Base-by-base conservation (phyloP, 2,888 invertebrate genomes). In the Subacronicta megacephala region DNA sequence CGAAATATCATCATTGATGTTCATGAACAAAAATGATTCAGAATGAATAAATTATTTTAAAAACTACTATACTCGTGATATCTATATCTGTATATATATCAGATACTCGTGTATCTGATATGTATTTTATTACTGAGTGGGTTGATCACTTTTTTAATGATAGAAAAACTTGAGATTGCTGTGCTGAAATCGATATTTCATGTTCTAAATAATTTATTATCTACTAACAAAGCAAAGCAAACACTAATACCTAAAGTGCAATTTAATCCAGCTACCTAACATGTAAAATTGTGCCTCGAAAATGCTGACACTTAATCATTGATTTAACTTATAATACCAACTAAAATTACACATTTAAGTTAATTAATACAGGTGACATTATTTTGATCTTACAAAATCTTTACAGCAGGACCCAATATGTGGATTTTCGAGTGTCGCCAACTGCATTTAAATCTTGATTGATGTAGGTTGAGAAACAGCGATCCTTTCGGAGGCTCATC, bases 381-480 rank as follows among this genome's bases (percentile, higher is more conserved):
- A 55, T 57, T 37, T 23, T 13, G 17, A 40, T 13, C 41, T 52
- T 62, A 57, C 33, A 42, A 65, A 61, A 75, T 44, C 35, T 41
- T 40, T 33, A 54, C 43, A 42, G 62, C 55, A 70, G 64, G 46
- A 45, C 62, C 45, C 62, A 72, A 75, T 75, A 76, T 66, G 45
- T 51, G 60, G 56, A 72, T 78, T 72, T 70, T 64, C 50, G 54
- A 50, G 47, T 58, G 58, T 59, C 62, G 20, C 16, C 38, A 26
- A 31, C 51, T 72, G 63, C 67, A 73, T 72, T 74, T 72, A 65
- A 70, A 66, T 68, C 56, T 75, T 77, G 79, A 84, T 81, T 76
- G 68, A 81, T 75, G 55, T 56, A 46, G 36, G 63, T 85, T 83
- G 51, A 62, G 77, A 75, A 79, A 87, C 57, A 54, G 52, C 55